These are phyloP conservation scores for Microctenopoma lineatum DNA, from an alignment of 2,797 vertebrate species.

Conservation along the genomic window DNA sequence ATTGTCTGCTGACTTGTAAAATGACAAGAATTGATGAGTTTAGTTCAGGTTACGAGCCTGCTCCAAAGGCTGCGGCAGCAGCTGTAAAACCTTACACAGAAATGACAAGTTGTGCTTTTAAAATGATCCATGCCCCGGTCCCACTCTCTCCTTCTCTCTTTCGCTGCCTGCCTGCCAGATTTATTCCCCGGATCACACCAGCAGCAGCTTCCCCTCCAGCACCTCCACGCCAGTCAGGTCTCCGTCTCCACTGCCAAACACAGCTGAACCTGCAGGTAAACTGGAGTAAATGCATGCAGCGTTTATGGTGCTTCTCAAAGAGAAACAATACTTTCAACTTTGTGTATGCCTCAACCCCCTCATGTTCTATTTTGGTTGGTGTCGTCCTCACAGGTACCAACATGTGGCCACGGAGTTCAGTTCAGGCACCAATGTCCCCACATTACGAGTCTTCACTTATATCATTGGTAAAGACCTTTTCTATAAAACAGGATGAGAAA, in stretches of 20 bases:
- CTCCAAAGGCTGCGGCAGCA: slow-evolving; percentile 64
- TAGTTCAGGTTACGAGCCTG: slow-evolving; percentile 68
- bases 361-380: slow-evolving; percentile 17
- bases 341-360: neutral
- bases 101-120: slow-evolving; percentile 79
- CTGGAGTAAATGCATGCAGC: neutral
- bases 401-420: slow-evolving; percentile 91
- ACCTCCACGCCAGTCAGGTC: slow-evolving; percentile 94
- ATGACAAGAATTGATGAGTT: slow-evolving; percentile 78
- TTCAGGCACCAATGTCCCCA: slow-evolving; percentile 89
- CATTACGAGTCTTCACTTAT: slow-evolving; percentile 95
- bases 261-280: slow-evolving; percentile 75
- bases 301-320: neutral
- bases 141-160: slow-evolving; percentile 35
- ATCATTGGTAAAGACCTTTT: slow-evolving; percentile 89
- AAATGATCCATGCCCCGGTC: slow-evolving; percentile 76
- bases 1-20: slow-evolving; percentile 75
- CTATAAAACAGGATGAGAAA: neutral
- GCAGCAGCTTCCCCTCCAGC: slow-evolving; percentile 95
- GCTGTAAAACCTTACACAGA: slow-evolving; percentile 69
- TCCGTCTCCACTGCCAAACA: slow-evolving; percentile 89
- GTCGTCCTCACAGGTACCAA: slow-evolving; percentile 85
- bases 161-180: slow-evolving; percentile 82
- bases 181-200: slow-evolving; percentile 98
- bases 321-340: neutral